A percentile compares a stretch with the other conserved stretches of the same genome.
These are phyloP conservation scores for Lagenorhynchus albirostris DNA, from an alignment of 2,113 vertebrate genomes.

Conservation along the genomic window DNA sequence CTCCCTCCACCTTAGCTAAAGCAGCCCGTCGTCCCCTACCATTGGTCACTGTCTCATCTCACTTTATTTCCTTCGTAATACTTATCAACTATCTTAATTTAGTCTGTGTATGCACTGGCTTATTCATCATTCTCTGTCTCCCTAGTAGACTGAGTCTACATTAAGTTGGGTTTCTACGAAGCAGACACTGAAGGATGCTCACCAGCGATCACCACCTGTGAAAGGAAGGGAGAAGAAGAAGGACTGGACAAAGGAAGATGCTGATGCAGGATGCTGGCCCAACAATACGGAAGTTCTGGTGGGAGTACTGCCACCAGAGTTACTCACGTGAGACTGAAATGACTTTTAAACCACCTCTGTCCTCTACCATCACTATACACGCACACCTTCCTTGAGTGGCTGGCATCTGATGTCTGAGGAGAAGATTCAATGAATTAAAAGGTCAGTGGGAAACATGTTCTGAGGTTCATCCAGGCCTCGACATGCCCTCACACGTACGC, in stretches of 20 bases:
- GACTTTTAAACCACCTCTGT: background rate
- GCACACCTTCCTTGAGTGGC: background rate
- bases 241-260: background rate
- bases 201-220: background rate
- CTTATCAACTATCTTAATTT: background rate
- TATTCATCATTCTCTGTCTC: background rate
- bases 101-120: background rate
- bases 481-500: background rate
- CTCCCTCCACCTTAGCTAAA: background rate
- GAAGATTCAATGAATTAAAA: background rate
- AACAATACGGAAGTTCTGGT: background rate
- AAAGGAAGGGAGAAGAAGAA: background rate
- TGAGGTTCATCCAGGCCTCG: background rate
- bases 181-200: background rate
- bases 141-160: background rate
- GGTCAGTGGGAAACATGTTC: background rate
- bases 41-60: background rate
- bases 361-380: background rate
- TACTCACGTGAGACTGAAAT: background rate
- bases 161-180: background rate
- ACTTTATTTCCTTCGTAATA: background rate
- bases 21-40: rapidly evolving
- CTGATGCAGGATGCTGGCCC: background rate
- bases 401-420: background rate
- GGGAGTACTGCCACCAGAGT: background rate